These are phyloP conservation scores for Oithona nana DNA, from an alignment of 2,888 invertebrate genomes.

Conservation along the genomic window DNA sequence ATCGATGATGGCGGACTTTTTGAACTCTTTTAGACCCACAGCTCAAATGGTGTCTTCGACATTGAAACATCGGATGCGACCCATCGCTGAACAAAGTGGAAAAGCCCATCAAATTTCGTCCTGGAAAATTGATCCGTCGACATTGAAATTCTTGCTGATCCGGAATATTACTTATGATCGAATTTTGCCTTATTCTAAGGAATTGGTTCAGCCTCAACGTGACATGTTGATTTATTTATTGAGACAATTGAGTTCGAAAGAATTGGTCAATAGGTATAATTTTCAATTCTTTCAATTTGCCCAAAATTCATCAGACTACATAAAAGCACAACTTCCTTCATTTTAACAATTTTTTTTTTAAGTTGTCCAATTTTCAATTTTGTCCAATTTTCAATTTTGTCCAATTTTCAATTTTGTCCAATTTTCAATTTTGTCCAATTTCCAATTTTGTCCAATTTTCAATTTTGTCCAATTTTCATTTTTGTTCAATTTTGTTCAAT, in stretches of 20 bases:
- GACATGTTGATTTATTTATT: constrained; percentile 67
- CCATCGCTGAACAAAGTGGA: constrained; percentile 79
- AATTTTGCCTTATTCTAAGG: constrained; percentile 55
- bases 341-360: too few species aligned
- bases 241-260: constrained; percentile 83
- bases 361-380: too few species aligned
- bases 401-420: too few species aligned
- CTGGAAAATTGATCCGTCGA: constrained; percentile 74
- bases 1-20: constrained; percentile 61
- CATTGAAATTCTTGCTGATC: constrained; percentile 47
- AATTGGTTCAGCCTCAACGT: constrained; percentile 70
- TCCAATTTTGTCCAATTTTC: too few species aligned
- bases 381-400: too few species aligned
- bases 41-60: constrained; percentile 91
- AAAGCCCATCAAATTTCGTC: constrained; percentile 40
- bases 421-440: too few species aligned
- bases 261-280: constrained; percentile 91
- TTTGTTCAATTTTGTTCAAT: too few species aligned
- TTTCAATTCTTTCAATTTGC: too few species aligned
- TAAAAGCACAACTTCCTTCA: too few species aligned
- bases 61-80: constrained; percentile 72
- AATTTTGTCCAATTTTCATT: too few species aligned
- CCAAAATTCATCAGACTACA: too few species aligned
- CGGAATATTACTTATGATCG: constrained; percentile 10
- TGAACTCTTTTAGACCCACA: constrained; percentile 75